Evolutionary conservation across 2,888 invertebrate genomes (phyloP).

Genomic region (Aricia artaxerxes): DNA sequence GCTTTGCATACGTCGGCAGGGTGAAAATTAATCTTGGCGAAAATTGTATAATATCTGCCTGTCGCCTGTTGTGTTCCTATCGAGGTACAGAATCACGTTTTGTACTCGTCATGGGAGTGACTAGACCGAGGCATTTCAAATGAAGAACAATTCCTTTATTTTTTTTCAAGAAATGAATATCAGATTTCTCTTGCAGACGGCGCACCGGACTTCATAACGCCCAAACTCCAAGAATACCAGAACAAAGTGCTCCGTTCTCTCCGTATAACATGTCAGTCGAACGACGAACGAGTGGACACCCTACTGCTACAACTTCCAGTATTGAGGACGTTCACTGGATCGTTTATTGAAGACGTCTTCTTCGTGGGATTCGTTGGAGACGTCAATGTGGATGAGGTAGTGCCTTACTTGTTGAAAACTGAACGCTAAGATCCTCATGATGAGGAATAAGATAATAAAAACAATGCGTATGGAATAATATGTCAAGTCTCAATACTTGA

Average conservation of each 20-base stretch:
- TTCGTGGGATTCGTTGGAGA: slow-evolving; percentile 95
- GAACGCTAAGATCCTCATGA: slow-evolving; percentile 48
- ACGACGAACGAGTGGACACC: slow-evolving; percentile 78
- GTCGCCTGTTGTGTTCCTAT: no score
- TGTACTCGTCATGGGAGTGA: no score
- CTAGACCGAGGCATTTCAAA: no score
- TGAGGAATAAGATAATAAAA: no score
- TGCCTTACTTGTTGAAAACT: slow-evolving; percentile 91
- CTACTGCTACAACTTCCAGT: slow-evolving; percentile 86
- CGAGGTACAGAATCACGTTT: no score
- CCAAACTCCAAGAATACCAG: slow-evolving; percentile 75
- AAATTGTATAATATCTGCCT: no score
- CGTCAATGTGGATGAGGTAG: slow-evolving; percentile 96
- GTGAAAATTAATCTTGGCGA: no score
- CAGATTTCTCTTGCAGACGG: slow-evolving; percentile 60
- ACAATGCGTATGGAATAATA: no score
- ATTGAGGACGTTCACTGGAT: slow-evolving; percentile 85
- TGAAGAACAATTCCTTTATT: no score
- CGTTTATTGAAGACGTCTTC: slow-evolving; percentile 93
- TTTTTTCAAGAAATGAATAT: no score
- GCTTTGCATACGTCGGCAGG: no score
- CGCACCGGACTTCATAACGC: slow-evolving; percentile 68
- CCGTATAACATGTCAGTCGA: slow-evolving; percentile 51
- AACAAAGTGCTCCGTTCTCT: slow-evolving; percentile 74
- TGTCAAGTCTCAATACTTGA: no score